Base-by-base conservation (phyloP, 2,113 vertebrate genomes). In the Nothoprocta pentlandii region DNA sequence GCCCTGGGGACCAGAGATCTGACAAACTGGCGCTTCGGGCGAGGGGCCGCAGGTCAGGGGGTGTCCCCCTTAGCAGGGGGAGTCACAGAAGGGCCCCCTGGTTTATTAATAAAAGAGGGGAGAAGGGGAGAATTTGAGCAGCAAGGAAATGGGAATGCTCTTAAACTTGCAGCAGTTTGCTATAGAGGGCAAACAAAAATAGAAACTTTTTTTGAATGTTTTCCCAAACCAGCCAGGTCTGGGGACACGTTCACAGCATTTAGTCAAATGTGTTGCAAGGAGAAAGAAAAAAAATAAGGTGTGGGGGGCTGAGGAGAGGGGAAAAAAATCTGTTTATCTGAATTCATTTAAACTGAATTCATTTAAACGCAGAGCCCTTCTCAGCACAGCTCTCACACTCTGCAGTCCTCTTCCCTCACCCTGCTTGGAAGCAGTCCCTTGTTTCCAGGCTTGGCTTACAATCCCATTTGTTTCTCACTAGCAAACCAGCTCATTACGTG, bases 1-100 rank as follows among this genome's bases (percentile, higher is more conserved):
- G 88, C 73, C 89, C 87, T 80, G 85, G 92, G 96, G 93, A 96
- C 92, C 93, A 80, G 82, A 92, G 74, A 93, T 95, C 90, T 92
- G 71, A 81, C 75, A 93, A 89, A 95, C 82, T 6, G 59, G 64
- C 16, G 2, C 94, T 74, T 1, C 39, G 78, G 80, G 92, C 87
- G 80, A 93, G 93, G 86, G 92, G 90, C 96, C 81, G 0, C 88
- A 54, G 92, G 90, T 91, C 16, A 86, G 93, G 77, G 80, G 80
- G 80, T 41, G 54, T 14, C 1, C 0, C 56, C 54, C 30, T 20
- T 85, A 62, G 67, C 46, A 53, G 83, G 71, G 71, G 64, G 34
- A 77, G 61, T 51, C 82, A 44, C 76, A 41, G 76, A 51, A 74
- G 76, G 70, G 79, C 63, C 46, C 2, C 54, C 54, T 10, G 25